Evolutionary conservation across 2,888 invertebrate species (phyloP).

Genomic region (Agrotis puta): DNA sequence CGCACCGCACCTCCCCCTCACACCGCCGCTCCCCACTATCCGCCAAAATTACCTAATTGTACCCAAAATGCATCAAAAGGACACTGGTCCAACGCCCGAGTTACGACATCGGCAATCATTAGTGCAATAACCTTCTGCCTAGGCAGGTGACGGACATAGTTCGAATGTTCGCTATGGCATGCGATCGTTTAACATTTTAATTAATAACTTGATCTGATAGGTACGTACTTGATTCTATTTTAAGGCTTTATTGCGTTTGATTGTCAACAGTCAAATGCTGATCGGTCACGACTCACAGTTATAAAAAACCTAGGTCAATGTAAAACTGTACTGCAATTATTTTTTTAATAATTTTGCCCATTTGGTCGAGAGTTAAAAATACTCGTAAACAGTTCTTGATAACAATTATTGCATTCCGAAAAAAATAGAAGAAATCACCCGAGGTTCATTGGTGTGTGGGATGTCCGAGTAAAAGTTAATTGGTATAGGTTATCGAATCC

Average conservation of each 20-base stretch:
- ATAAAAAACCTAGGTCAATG: slow-evolving; percentile 64
- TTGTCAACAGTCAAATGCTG: slow-evolving; percentile 33
- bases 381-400: slow-evolving; percentile 16
- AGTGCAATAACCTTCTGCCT: slow-evolving; percentile 87
- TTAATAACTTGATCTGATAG: slow-evolving; percentile 74
- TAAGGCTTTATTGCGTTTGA: slow-evolving; percentile 54
- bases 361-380: slow-evolving; percentile 20
- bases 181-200: slow-evolving; percentile 77
- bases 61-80: slow-evolving; percentile 88
- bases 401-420: slow-evolving; percentile 31
- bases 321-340: slow-evolving; percentile 37
- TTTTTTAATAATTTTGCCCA: slow-evolving; percentile 19
- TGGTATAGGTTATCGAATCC: slow-evolving; percentile 57
- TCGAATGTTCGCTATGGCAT: slow-evolving; percentile 71
- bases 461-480: slow-evolving; percentile 55
- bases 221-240: slow-evolving; percentile 54
- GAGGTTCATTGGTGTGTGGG: slow-evolving; percentile 28
- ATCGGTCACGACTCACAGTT: slow-evolving; percentile 48
- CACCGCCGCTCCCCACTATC: slow-evolving; percentile 77
- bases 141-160: slow-evolving; percentile 77
- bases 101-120: slow-evolving; percentile 85
- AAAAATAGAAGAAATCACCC: slow-evolving; percentile 22
- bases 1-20: slow-evolving; percentile 80
- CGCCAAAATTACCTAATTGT: slow-evolving; percentile 87
- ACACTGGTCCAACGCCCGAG: slow-evolving; percentile 84